Evolutionary conservation across 2,113 vertebrate species (phyloP), one percentile per base, ranked within the genome.

Genomic region (Picathartes gymnocephalus): DNA sequence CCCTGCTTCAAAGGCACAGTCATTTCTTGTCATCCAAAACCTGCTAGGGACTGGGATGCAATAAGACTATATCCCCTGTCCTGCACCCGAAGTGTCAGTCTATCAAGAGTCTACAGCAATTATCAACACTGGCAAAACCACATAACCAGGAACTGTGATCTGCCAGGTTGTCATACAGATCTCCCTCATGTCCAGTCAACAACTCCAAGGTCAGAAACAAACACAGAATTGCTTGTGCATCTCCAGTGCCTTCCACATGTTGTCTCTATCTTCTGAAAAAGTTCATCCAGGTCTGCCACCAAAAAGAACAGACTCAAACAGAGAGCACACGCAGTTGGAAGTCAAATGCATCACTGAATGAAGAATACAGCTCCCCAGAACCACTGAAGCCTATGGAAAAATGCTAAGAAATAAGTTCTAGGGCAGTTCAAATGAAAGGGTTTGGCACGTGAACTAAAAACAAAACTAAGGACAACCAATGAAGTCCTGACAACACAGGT

Each of bases 401-500:
- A 78, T 33, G 28, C 21, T 42, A 66, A 86, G 25, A 65, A 86
- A 12, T 28, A 54, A 51, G 13, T 87, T 64, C 23, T 47, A 50
- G n/a, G 18, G 30, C 10, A 73, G 30, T 48, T 56, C 37, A 53
- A 45, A 65, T 37, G 15, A 73, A 61, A 86, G 18, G 50, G 22
- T 18, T 70, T 50, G 48, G 23, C 37, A 53, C 1, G 0, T 37
- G 42, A 88, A 61, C 45, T 44, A n/a, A 58, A 18, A 6, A 19
- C 10, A 86, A 78, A 78, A 87, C 23, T 27, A 69, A 70, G 25
- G 15, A 65, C 45, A 47, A 15, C 3, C 81, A 73, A 11, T 2
- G 0, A 79, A 51, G 20, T 69, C 77, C 20, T 25, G 47, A 23
- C 1, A 6, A 62, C 0, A 1, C 1, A 60, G 25, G 31, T 15